Base-by-base conservation (phyloP, 2,797 vertebrate species). In the Momotus momota region DNA sequence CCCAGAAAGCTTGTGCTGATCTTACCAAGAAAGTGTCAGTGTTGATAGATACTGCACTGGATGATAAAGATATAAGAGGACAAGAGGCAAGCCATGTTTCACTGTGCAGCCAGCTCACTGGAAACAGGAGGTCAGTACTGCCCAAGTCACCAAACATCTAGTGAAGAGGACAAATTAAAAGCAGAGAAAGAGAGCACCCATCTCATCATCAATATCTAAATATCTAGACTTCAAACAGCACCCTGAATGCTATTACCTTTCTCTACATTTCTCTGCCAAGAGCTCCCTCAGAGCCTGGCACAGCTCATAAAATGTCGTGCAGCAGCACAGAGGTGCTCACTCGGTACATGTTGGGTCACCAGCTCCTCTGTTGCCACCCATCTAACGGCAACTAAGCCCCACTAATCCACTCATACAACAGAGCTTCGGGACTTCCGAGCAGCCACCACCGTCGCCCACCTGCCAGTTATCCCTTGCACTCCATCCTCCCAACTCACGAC, bases 401-500 rank as follows among this genome's bases (percentile, higher is more conserved):
- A 2, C 6, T 4, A 62, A 65, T 33, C n/a, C n/a, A 8, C 51
- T 16, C 29, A 1, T 3, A 8, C 29, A 38, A 12, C 0, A 0
- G 27, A 72, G 26, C 33, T 2, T 1, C 7, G 4, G 40, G 25
- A 35, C 2, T 35, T 17, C 55, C 1, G 43, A 78, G 86, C 7
- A 7, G 35, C 61, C 35, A 3, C n/a, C 6, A 22, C 8, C 66
- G 13, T 8, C 41, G 38, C 46, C 51, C 45, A 25, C 49, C 41
- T 33, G 7, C 26, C 46, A 49, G 2, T 17, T 35, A 22, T 3
- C 69, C 33, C 26, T 4, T 8, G 25, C 43, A 26, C 29, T 45
- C 57, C 52, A 48, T 4, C 10, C 13, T 18, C 52, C 4, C 11
- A 25, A 1, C 51, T 31, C 74, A 6, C 4, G 7, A 25, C 58